Evolutionary conservation across 2,888 invertebrate species (phyloP).

Genomic region (Cephus pygmeus): DNA sequence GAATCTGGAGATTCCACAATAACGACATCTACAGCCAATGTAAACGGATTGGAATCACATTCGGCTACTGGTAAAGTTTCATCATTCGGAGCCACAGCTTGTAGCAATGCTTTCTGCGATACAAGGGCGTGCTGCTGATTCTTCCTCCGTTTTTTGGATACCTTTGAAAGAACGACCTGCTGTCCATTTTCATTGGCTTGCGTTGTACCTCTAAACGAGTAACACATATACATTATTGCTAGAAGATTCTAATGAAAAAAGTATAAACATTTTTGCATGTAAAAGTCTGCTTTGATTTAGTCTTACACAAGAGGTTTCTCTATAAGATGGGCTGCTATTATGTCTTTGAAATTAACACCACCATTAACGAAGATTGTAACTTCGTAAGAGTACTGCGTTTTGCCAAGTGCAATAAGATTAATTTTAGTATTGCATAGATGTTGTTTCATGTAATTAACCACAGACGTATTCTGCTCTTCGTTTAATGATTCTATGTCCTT

Average conservation of each 20-base stretch:
- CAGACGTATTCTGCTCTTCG: constrained; percentile 60
- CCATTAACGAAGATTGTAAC: constrained; percentile 45
- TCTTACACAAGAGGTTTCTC: background rate
- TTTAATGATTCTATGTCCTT: constrained; percentile 30
- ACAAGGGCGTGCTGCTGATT: background rate
- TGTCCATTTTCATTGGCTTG: background rate
- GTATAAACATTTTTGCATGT: background rate
- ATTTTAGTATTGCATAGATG: constrained; percentile 57
- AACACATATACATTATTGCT: background rate
- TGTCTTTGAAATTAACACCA: constrained; percentile 68
- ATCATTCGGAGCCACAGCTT: background rate
- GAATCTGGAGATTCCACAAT: constrained; percentile 70
- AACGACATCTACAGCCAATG: constrained; percentile 68
- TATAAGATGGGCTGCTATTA: background rate
- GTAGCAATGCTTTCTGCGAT: background rate
- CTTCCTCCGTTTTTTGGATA: background rate
- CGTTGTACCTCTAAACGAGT: background rate
- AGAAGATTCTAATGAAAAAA: background rate
- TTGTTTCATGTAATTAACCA: constrained; percentile 60
- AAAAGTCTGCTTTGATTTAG: background rate
- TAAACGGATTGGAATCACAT: constrained; percentile 60
- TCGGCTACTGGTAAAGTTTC: background rate
- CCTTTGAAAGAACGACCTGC: background rate
- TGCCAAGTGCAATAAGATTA: constrained; percentile 61
- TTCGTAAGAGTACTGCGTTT: constrained; percentile 35